phyloP scores from a whole-genome alignment of 2,888 invertebrate genomes.

The Cotesia congregata region DNA sequence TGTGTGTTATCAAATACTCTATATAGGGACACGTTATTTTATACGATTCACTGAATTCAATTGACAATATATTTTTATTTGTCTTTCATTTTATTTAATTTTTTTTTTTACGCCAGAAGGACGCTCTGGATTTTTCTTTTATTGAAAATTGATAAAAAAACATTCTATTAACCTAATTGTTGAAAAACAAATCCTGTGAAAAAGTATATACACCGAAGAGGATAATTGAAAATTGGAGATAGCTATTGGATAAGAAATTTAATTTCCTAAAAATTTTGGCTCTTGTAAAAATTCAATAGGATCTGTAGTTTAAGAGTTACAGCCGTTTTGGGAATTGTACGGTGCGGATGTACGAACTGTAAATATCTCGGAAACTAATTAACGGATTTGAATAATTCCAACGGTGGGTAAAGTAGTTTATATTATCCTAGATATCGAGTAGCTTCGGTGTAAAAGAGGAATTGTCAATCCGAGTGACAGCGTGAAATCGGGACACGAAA shows the following conservation, averaged over 20 bases:
- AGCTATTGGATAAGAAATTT: background rate
- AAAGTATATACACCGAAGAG: too few species aligned
- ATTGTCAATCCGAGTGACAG: background rate
- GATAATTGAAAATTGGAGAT: too few species aligned
- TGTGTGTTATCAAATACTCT: background rate
- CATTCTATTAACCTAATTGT: too few species aligned
- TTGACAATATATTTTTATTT: conserved; percentile 12
- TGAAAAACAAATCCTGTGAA: background rate
- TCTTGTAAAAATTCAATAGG: background rate
- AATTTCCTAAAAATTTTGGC: background rate
- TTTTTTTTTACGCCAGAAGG: conserved; percentile 8
- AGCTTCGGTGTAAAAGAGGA: background rate
- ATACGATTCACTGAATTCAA: conserved; percentile 1
- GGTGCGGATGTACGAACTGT: background rate
- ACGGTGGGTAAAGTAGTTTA: background rate
- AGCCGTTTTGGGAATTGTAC: background rate
- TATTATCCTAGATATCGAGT: background rate
- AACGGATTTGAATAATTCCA: background rate
- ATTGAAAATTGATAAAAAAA: too few species aligned
- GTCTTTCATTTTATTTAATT: conserved; percentile 38
- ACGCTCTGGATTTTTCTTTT: too few species aligned
- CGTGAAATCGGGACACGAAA: background rate
- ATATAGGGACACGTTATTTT: conserved; percentile 1
- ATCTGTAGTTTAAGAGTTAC: background rate
- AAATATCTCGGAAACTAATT: background rate